phyloP scores from a whole-genome alignment of 2,888 invertebrate species.

The Gortyna flavago region DNA sequence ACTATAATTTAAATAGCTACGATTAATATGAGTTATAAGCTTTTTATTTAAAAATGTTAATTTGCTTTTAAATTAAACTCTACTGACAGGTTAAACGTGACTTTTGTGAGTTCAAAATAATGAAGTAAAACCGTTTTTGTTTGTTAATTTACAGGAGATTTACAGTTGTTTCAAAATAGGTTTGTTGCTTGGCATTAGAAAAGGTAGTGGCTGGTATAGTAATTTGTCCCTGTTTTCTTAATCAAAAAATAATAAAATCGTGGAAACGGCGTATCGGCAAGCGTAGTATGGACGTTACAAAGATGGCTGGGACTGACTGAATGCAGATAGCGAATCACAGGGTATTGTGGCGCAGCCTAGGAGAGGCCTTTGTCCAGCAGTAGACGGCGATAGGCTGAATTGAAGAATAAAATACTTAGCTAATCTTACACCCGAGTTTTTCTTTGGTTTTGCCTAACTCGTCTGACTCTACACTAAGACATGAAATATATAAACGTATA shows the following conservation, averaged over 20 bases:
- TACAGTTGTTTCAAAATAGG: no score
- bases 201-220: not conserved
- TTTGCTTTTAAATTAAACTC: not conserved
- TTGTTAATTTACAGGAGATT: not conserved
- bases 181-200: not conserved
- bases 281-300: no score
- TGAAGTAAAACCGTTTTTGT: not conserved
- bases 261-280: no score
- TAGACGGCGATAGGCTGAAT: no score
- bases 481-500: constrained; percentile 19
- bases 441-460: not conserved
- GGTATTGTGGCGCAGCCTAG: no score
- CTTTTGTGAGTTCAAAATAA: not conserved
- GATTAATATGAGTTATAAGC: constrained; percentile 51
- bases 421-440: not conserved
- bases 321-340: no score
- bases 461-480: constrained; percentile 7
- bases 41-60: constrained; percentile 31
- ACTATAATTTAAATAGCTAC: constrained; percentile 46
- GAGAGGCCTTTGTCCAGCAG: no score
- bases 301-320: no score
- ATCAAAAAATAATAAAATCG: no score
- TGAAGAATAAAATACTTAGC: not conserved
- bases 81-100: constrained; percentile 5
- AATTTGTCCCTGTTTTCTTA: not conserved